Conservation (phyloP, 1,140 invertebrate genomes). For the Mercenaria mercenaria region DNA sequence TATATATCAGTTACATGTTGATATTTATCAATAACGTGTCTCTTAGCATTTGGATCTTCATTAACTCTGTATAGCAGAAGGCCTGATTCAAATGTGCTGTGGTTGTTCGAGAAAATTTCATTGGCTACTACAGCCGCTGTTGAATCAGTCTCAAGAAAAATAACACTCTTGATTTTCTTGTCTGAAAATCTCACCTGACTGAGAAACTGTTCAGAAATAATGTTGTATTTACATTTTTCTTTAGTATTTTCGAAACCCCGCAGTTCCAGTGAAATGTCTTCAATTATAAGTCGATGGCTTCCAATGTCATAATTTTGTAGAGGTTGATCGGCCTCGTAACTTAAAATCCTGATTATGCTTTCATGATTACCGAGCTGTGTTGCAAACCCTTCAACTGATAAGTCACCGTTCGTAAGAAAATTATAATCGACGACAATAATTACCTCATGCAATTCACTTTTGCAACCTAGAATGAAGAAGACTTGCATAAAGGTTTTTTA, state of each 20-base stretch:
- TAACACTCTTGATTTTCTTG: neutral
- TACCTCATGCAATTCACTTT: neutral
- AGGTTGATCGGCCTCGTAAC: neutral
- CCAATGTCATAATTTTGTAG: neutral
- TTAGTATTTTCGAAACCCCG: neutral
- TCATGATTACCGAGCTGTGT: neutral
- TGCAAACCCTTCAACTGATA: neutral
- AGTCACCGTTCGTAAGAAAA: neutral
- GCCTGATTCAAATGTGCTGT: neutral
- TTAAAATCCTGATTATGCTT: neutral
- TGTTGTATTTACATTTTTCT: neutral
- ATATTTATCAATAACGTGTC: neutral
- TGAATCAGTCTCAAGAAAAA: neutral
- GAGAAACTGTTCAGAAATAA: neutral
- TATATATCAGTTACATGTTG: neutral
- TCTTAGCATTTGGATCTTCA: neutral
- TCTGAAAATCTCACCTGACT: neutral
- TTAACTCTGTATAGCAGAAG: neutral
- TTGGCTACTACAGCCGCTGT: neutral
- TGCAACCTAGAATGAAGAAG: too few species aligned
- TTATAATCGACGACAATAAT: neutral
- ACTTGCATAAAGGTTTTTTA: too few species aligned
- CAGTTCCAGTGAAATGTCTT: neutral
- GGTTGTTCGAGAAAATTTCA: neutral
- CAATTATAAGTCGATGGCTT: neutral